These are phyloP conservation scores for Muscina levida DNA, from an alignment of 2,888 invertebrate genomes.

Conservation along the genomic window DNA sequence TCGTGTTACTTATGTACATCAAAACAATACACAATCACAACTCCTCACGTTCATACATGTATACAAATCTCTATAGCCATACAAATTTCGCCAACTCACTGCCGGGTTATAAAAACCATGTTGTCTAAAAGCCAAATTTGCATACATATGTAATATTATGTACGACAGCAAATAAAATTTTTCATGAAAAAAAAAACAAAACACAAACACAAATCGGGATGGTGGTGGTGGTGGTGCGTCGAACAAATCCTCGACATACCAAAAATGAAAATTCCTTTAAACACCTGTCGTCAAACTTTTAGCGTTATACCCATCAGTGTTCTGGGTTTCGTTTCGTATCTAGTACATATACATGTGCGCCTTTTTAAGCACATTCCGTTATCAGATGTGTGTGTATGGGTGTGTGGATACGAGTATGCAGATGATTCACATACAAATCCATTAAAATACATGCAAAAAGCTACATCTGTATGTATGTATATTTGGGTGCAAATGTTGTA, in stretches of 20 bases:
- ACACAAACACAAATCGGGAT: too few relatives aligned
- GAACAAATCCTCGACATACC: not conserved
- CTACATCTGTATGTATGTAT: not conserved
- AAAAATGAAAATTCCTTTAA: conserved; percentile 20
- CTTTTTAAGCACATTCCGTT: not conserved
- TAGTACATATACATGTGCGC: not conserved
- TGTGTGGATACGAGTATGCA: not conserved
- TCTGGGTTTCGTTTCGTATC: too few relatives aligned
- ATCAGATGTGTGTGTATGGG: not conserved
- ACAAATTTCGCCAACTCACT: not conserved
- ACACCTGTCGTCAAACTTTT: conserved; percentile 35
- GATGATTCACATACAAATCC: conserved; percentile 9
- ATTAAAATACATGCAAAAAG: conserved; percentile 13
- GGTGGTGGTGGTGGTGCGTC: too few relatives aligned
- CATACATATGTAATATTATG: conserved; percentile 1
- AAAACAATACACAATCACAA: too few relatives aligned
- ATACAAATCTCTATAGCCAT: too few relatives aligned
- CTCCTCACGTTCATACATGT: too few relatives aligned
- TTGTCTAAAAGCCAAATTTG: conserved; percentile 8
- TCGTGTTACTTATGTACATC: too few relatives aligned
- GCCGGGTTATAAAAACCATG: not conserved
- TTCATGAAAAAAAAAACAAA: too few relatives aligned
- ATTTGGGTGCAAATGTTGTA: not conserved
- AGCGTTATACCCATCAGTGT: not conserved
- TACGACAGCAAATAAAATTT: not conserved